phyloP scores from a whole-genome alignment of 2,888 invertebrate genomes.

The Parnassius apollo region DNA sequence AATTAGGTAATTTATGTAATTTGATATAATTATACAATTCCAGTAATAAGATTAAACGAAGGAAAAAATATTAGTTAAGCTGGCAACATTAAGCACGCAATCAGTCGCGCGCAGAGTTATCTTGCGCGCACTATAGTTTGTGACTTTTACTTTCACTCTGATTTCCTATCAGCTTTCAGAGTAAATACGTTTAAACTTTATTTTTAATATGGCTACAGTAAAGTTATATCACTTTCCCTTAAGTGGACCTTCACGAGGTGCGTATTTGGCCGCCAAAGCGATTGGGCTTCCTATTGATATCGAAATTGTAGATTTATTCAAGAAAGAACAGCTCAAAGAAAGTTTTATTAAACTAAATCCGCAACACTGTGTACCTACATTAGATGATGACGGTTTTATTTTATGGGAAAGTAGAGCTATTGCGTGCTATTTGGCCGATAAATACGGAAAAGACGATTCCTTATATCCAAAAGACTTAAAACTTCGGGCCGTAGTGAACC shows the following conservation, averaged over 20 bases:
- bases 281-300: conserved; percentile 72
- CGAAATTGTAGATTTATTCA: conserved; percentile 76
- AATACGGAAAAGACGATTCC: conserved; percentile 81
- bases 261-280: conserved; percentile 80
- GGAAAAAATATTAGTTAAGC: too few relatives aligned
- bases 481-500: conserved; percentile 81
- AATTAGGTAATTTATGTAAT: too few relatives aligned
- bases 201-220: conserved; percentile 37
- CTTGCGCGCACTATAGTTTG: too few relatives aligned
- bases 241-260: conserved; percentile 83
- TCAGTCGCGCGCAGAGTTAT: too few relatives aligned
- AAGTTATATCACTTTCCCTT: conserved; percentile 81
- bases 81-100: too few relatives aligned
- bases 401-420: conserved; percentile 87
- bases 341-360: conserved; percentile 79
- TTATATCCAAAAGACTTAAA: conserved; percentile 83
- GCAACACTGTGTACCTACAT: conserved; percentile 85
- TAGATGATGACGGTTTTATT: conserved; percentile 84
- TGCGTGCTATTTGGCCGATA: conserved; percentile 81
- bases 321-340: conserved; percentile 78
- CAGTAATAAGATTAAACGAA: too few relatives aligned
- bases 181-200: too few relatives aligned
- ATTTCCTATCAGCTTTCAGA: too few relatives aligned
- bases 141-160: too few relatives aligned
- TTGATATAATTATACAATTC: too few relatives aligned